Percentiles rank a stretch among this genome's conserved stretches.
phyloP scores from a whole-genome alignment of 2,888 invertebrate genomes.

The Calameuta filiformis region DNA sequence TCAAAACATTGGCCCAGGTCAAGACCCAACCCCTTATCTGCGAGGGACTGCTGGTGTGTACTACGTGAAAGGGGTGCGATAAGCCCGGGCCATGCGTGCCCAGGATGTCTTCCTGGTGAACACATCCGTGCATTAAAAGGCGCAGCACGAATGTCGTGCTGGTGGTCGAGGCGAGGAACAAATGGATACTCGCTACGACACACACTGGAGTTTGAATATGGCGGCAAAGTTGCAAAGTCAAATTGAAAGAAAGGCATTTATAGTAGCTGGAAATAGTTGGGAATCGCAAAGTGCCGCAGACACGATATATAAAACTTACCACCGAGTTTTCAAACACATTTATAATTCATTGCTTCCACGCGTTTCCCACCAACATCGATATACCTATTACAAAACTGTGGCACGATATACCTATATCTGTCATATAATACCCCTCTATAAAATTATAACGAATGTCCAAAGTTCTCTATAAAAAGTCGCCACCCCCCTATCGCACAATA shows the following conservation, averaged over 20 bases:
- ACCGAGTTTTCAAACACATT: background rate
- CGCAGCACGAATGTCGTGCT: constrained; percentile 57
- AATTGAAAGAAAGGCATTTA: constrained; percentile 57
- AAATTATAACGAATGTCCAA: background rate
- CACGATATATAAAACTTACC: background rate
- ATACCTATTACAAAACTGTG: background rate
- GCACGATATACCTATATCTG: background rate
- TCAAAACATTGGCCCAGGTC: background rate
- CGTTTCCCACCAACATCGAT: background rate
- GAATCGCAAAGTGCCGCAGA: background rate
- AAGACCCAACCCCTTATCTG: background rate
- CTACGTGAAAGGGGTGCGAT: background rate
- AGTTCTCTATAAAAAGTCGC: background rate
- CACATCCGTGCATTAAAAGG: constrained; percentile 43
- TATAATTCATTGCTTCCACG: background rate
- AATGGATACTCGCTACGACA: constrained; percentile 32
- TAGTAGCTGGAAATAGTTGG: background rate
- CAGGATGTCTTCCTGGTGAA: constrained; percentile 43
- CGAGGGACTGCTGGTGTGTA: background rate
- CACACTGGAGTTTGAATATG: constrained; percentile 27
- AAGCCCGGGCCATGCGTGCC: constrained; percentile 38
- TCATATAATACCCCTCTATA: background rate
- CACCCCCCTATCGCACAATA: background rate
- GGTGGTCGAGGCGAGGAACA: constrained; percentile 38
- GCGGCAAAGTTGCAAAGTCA: constrained; percentile 56